Base-by-base conservation (phyloP, 2,113 vertebrate species). In the Phoxinus phoxinus region DNA sequence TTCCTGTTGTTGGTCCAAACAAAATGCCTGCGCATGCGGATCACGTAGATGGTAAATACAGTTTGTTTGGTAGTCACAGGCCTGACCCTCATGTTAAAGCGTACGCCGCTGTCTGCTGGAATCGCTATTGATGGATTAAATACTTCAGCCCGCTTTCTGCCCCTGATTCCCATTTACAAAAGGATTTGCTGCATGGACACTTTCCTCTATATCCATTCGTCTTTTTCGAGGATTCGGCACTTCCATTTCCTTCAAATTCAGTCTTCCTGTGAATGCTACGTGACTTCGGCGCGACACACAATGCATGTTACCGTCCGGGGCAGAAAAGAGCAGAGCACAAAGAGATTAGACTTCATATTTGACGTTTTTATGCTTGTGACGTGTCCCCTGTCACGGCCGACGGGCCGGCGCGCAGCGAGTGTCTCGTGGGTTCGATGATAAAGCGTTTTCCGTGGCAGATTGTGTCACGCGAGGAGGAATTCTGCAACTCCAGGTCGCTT, bases 171-270 rank as follows among this genome's bases (percentile, higher is more conserved):
- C 46, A 23, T 79, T 87, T 73, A 71, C 83, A 84, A 75, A 87
- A 83, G 37, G 72, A 81, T 84, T 82, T 87, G 87, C 84, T 86
- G 82, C 77, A 46, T 87, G 80, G 86, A 84, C 84, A 88, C 89
- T 85, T 90, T 85, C 23, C 32, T 63, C 72, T 81, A 53, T 35
- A 77, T 82, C 59, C 65, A 76, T 84, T 69, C 61, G 78, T 84
- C 86, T 83, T 85, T 86, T 87, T 82, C 67, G 84, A 83, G n/a
- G 81, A 83, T 80, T 80, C 81, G 21, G 71, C 75, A 85, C 41
- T 88, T 84, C 80, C 80, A 85, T 88, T 87, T 83, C 86, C 69
- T 79, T 77, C 51, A 86, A 44, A 86, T 82, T 63, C 25, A 11
- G 27, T 51, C 72, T 73, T 84, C 71, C 27, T 84, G 73, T 86